Base-by-base conservation (phyloP, 2,888 invertebrate species). In the Andrena bucephala region DNA sequence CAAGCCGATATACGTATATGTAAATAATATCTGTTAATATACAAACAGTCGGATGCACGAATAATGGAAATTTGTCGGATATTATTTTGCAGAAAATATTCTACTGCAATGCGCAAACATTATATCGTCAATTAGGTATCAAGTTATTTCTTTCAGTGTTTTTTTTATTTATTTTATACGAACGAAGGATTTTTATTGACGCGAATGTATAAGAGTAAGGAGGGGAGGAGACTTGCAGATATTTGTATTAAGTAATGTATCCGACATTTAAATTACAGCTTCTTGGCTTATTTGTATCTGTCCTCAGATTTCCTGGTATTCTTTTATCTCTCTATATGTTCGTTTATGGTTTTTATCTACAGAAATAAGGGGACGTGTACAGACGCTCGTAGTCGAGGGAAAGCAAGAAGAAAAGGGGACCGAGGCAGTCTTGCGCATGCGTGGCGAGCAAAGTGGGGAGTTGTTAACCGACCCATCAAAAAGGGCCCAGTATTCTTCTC, bases 381-480 rank as follows among this genome's bases (percentile, higher is more conserved):
- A 3, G 7, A 42, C 10, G 31, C 85, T 85, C 85, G 85, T 74
- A 75, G 31, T 3, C 16, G 8, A 24, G 10, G 6, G 77, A 52
- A 31, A 36, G 5, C 24, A 69, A 75, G 24, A 33, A 71, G 16
- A 42, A 33, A 67, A 29, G 24, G 29, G n/a, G 27, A 52, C 13
- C 7, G 29, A 2, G 33, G 0, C n/a, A n/a, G 24, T 42, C 2
- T 7, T 29, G 33, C 89, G 89, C 90, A 83, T 68, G 87, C 85
- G 89, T 73, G 2, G 20, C 10, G 16, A 63, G 33, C 1, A 69
- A 74, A 86, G 81, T 72, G 84, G 85, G 80, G 84, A 63, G 36
- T 50, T 76, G 71, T 31, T 63, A 57, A 54, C 80, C 82, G 85
- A 88, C 70, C 86, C 84, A 85, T 89, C 86, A 90, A 89, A 91